These are phyloP conservation scores for Ophraella communa DNA, from an alignment of 2,888 invertebrate species.

Conservation along the genomic window DNA sequence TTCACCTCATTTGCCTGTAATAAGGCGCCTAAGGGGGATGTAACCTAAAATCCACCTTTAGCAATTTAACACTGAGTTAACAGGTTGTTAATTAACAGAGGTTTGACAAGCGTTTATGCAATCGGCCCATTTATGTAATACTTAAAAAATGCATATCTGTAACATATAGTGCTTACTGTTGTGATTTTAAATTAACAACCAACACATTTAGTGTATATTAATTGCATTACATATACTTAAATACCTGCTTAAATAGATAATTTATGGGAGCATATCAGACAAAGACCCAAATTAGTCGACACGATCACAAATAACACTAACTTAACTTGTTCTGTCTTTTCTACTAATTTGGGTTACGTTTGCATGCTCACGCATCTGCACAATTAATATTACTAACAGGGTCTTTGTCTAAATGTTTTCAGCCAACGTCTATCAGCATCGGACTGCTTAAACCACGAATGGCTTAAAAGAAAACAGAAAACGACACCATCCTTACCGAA, in stretches of 20 bases:
- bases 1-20: too few species aligned
- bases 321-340: conserved; percentile 24
- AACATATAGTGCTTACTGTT: too few species aligned
- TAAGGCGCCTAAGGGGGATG: too few species aligned
- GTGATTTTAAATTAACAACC: not conserved
- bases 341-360: conserved; percentile 55
- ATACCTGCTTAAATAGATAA: not conserved
- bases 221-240: conserved; percentile 4
- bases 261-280: conserved; percentile 36
- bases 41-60: too few species aligned
- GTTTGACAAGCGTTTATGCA: too few species aligned
- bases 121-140: too few species aligned
- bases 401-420: conserved; percentile 62
- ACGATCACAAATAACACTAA: conserved; percentile 18
- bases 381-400: conserved; percentile 49
- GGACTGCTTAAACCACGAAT: conserved; percentile 85
- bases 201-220: not conserved
- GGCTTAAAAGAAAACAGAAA: conserved; percentile 72
- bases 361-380: conserved; percentile 41
- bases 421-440: conserved; percentile 84
- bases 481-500: conserved; percentile 50
- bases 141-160: too few species aligned
- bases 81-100: too few species aligned
- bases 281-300: conserved; percentile 48
- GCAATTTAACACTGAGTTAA: too few species aligned